phyloP scores from a whole-genome alignment of 2,888 invertebrate species.

The Melanotus villosus region DNA sequence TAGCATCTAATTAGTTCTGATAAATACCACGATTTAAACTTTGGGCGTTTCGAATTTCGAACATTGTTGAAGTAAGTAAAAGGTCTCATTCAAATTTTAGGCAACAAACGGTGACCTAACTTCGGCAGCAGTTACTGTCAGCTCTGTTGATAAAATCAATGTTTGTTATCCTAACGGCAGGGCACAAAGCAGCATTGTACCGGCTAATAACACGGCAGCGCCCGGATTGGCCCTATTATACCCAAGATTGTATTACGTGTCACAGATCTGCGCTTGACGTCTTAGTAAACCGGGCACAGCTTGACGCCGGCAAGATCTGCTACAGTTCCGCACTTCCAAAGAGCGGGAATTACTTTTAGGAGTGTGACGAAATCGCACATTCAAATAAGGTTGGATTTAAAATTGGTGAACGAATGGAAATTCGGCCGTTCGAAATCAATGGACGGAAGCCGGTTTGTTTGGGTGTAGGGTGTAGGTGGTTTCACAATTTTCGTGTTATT shows the following conservation, averaged over 20 bases:
- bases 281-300: conserved; percentile 62
- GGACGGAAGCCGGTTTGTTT: too few species aligned
- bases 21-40: too few species aligned
- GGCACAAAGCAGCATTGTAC: conserved; percentile 61
- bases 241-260: conserved; percentile 66
- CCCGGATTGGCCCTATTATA: conserved; percentile 66
- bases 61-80: too few species aligned
- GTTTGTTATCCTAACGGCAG: conserved; percentile 60
- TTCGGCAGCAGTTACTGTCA: conserved; percentile 41
- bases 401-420: background rate
- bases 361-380: conserved; percentile 7
- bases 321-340: conserved; percentile 33
- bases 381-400: conserved; percentile 16
- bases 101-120: conserved; percentile 16
- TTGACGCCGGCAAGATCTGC: conserved; percentile 55
- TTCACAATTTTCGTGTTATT: too few species aligned
- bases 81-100: background rate
- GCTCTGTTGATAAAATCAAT: conserved; percentile 62
- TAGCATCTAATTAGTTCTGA: too few species aligned
- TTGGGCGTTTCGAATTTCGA: too few species aligned
- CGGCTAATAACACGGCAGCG: conserved; percentile 63
- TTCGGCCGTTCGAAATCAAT: background rate
- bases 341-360: conserved; percentile 36
- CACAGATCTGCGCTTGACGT: conserved; percentile 66
- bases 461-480: too few species aligned